Percentiles rank a stretch among this genome's conserved stretches.
Conservation (phyloP, 1,140 invertebrate genomes). For the Triops longicaudatus region DNA sequence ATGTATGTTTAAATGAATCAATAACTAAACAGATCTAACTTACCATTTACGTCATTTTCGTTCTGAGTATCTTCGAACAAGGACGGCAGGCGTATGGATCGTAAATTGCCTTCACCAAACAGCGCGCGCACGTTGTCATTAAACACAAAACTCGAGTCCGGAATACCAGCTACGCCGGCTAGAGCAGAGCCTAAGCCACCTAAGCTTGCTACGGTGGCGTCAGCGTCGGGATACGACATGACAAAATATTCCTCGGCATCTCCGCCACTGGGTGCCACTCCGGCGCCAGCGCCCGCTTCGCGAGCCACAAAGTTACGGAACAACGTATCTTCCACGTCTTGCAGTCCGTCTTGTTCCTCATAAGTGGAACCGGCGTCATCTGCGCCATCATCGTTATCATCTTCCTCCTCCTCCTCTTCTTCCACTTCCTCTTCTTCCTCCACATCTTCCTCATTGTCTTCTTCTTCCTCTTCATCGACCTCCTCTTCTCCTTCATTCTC, state of each 20-base stretch:
- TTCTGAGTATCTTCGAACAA: conserved; percentile 27
- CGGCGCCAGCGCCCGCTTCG: conserved; percentile 38
- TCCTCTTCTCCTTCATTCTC: conserved; percentile 32
- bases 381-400: conserved; percentile 51
- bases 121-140: conserved; percentile 22
- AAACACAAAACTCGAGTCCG: conserved; percentile 16
- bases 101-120: conserved; percentile 28
- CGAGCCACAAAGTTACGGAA: conserved; percentile 30
- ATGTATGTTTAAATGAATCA: too few relatives aligned
- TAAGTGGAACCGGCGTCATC: conserved; percentile 47
- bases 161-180: neutral
- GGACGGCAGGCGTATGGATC: conserved; percentile 22
- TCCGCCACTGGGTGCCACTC: conserved; percentile 46
- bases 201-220: conserved; percentile 29
- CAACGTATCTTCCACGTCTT: conserved; percentile 53
- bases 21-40: too few relatives aligned
- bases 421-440: conserved; percentile 40
- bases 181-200: neutral
- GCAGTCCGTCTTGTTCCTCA: conserved; percentile 53
- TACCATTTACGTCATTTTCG: conserved; percentile 24
- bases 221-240: conserved; percentile 49
- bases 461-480: conserved; percentile 37
- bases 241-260: conserved; percentile 53
- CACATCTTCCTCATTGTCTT: conserved; percentile 42
- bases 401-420: conserved; percentile 41